Percentiles rank a stretch among this genome's conserved stretches.
Evolutionary conservation across 1,140 invertebrate genomes (phyloP).

Genomic region (Pseudomyrmex flavicornis): DNA sequence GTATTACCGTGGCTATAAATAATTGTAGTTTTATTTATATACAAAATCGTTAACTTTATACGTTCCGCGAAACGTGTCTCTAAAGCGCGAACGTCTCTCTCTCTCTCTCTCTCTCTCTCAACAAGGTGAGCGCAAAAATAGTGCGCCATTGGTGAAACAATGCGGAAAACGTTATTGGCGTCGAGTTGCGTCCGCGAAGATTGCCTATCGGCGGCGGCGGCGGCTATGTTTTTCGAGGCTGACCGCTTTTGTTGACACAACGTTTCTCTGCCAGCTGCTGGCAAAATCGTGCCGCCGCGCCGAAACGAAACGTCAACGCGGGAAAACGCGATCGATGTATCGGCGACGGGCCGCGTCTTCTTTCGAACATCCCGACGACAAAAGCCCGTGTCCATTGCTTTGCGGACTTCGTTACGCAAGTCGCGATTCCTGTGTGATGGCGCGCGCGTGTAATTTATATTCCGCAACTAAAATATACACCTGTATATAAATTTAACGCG

Average conservation of each 20-base stretch:
- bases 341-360: not conserved
- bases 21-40: too few relatives aligned
- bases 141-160: slow-evolving; percentile 38
- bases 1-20: not conserved
- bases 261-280: slow-evolving; percentile 50
- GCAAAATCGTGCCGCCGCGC: slow-evolving; percentile 44
- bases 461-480: not conserved
- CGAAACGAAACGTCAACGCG: slow-evolving; percentile 62
- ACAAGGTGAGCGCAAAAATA: slow-evolving; percentile 41
- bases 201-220: slow-evolving; percentile 28
- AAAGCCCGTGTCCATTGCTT: slow-evolving; percentile 7
- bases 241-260: slow-evolving; percentile 53
- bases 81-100: slow-evolving; percentile 13
- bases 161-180: slow-evolving; percentile 39
- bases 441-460: not conserved
- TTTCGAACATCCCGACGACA: not conserved
- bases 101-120: not conserved
- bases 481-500: too few relatives aligned
- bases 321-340: slow-evolving; percentile 20
- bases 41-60: too few relatives aligned
- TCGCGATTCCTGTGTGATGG: not conserved
- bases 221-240: slow-evolving; percentile 54
- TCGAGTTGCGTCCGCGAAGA: slow-evolving; percentile 31
- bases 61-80: slow-evolving; percentile 9
- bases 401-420: not conserved